Conservation (phyloP, 2,888 invertebrate genomes). For the Atherix ibis region DNA sequence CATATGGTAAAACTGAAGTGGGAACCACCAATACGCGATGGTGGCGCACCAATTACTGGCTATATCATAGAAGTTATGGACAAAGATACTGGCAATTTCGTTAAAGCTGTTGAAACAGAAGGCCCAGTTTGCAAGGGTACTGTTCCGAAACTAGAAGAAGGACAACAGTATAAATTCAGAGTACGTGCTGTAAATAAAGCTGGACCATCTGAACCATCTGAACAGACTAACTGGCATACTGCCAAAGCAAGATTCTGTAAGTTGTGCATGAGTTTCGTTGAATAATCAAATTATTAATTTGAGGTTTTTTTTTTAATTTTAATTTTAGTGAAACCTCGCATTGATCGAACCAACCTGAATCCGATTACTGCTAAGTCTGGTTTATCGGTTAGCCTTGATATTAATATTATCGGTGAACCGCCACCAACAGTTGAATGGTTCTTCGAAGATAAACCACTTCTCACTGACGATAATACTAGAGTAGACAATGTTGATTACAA, state of each 20-base stretch:
- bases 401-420: constrained; percentile 86
- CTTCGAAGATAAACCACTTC: constrained; percentile 54
- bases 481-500: constrained; percentile 79
- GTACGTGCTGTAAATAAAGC: constrained; percentile 92
- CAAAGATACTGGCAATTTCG: constrained; percentile 67
- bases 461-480: constrained; percentile 43
- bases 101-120: constrained; percentile 69
- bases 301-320: constrained; percentile 5
- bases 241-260: constrained; percentile 77
- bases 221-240: constrained; percentile 81
- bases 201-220: constrained; percentile 81
- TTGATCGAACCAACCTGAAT: constrained; percentile 79
- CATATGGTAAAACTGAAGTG: constrained; percentile 80
- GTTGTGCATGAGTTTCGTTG: constrained; percentile 29
- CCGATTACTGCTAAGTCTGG: constrained; percentile 76
- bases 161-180: constrained; percentile 90
- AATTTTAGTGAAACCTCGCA: constrained; percentile 74
- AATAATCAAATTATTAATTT: constrained; percentile 1
- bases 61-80: constrained; percentile 88
- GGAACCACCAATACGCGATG: constrained; percentile 79
- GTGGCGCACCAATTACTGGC: constrained; percentile 85
- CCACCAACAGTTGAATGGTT: constrained; percentile 84
- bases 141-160: constrained; percentile 80
- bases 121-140: constrained; percentile 75
- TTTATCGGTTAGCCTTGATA: constrained; percentile 69